These are phyloP conservation scores for Coccyzus lansbergi DNA, from an alignment of 2,797 vertebrate species.

Conservation along the genomic window DNA sequence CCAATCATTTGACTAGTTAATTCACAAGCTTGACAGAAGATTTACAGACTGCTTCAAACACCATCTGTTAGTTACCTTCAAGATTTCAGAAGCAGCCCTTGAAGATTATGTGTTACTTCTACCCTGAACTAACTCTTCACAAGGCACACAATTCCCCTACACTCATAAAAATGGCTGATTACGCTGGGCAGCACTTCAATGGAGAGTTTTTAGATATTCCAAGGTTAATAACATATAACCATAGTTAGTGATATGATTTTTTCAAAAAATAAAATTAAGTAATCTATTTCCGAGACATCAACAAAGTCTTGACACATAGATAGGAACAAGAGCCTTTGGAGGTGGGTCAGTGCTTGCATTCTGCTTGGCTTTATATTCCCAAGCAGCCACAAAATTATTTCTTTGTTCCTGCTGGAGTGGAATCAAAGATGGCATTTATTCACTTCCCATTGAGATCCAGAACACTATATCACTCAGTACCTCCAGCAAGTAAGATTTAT, in stretches of 20 bases:
- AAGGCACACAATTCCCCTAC: background rate
- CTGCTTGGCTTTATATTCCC: background rate
- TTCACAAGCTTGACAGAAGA: background rate
- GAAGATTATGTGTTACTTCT: background rate
- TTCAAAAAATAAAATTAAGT: background rate
- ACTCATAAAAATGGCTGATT: background rate
- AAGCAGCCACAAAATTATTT: background rate
- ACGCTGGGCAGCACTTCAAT: background rate
- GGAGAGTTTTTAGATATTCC: background rate
- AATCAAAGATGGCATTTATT: background rate
- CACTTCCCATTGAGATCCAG: background rate
- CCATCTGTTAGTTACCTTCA: background rate
- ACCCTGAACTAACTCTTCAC: fast-evolving
- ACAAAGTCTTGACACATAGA: background rate
- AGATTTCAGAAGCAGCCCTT: background rate
- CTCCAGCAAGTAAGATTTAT: background rate
- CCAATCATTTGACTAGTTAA: background rate
- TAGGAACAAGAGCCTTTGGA: background rate
- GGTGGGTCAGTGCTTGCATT: background rate
- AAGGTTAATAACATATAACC: background rate
- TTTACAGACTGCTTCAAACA: background rate
- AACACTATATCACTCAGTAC: background rate
- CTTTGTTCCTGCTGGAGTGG: background rate
- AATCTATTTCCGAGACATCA: background rate
- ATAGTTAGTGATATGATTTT: background rate